Percentiles rank a stretch among this genome's conserved stretches.
These are phyloP conservation scores for Plebejus anna DNA, from an alignment of 2,888 invertebrate genomes.

Conservation along the genomic window DNA sequence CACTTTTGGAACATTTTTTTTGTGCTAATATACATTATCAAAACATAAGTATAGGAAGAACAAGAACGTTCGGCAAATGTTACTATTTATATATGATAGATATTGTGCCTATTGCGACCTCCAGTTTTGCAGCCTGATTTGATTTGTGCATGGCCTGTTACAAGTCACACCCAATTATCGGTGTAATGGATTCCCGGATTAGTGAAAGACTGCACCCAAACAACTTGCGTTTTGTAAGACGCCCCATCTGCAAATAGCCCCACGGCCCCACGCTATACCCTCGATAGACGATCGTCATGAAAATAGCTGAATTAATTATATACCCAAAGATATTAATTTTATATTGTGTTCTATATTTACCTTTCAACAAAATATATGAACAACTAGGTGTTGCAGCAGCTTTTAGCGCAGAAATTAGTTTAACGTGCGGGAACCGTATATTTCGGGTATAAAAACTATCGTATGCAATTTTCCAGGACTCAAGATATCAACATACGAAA, in stretches of 20 bases:
- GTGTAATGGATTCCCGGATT: constrained; percentile 38
- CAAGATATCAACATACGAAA: too few relatives aligned
- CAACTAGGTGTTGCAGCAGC: not conserved
- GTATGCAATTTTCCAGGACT: too few relatives aligned
- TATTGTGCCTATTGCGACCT: not conserved
- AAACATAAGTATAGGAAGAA: not conserved
- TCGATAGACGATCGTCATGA: not conserved
- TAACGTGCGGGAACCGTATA: too few relatives aligned
- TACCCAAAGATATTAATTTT: not conserved
- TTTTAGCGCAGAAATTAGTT: not conserved
- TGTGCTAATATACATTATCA: not conserved
- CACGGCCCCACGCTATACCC: not conserved
- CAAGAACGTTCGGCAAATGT: not conserved
- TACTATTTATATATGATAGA: not conserved
- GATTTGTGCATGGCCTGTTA: not conserved
- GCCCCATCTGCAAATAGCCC: constrained; percentile 33
- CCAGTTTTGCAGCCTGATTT: not conserved
- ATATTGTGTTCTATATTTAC: not conserved
- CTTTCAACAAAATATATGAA: not conserved
- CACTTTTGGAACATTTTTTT: not conserved
- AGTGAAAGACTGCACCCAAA: constrained; percentile 36
- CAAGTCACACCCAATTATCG: constrained; percentile 4
- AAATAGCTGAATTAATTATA: not conserved
- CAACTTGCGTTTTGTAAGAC: constrained; percentile 36
- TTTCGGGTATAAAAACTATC: too few relatives aligned